These are phyloP conservation scores for Osmoderma eremita DNA, from an alignment of 2,888 invertebrate species.

Conservation along the genomic window DNA sequence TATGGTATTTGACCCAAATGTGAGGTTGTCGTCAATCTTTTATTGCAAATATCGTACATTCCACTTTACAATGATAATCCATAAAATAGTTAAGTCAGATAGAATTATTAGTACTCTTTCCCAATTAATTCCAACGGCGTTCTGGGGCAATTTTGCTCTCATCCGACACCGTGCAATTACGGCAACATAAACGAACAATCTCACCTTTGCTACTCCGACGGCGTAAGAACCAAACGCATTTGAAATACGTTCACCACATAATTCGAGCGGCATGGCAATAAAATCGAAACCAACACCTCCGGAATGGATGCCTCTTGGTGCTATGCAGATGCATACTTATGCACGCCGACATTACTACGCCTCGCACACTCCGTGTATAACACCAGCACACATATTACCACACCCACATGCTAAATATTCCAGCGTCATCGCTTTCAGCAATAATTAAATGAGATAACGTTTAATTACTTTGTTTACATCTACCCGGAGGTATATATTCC, in stretches of 20 bases:
- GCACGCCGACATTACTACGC: slow-evolving; percentile 4
- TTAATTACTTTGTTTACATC: slow-evolving; percentile 59
- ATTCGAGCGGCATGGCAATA: slow-evolving; percentile 11
- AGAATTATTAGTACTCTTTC: neutral
- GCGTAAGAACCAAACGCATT: slow-evolving; percentile 4
- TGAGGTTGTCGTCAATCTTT: too few species aligned
- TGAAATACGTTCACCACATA: slow-evolving; percentile 10
- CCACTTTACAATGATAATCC: too few species aligned
- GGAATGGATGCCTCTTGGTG: slow-evolving; percentile 6
- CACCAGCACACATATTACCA: slow-evolving; percentile 24
- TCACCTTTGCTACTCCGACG: slow-evolving; percentile 31
- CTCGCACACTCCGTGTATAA: neutral
- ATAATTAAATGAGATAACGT: slow-evolving; percentile 57
- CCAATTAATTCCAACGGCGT: neutral
- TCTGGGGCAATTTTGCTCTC: neutral
- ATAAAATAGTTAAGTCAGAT: neutral
- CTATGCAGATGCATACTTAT: slow-evolving; percentile 24
- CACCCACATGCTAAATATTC: slow-evolving; percentile 45
- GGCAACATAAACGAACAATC: slow-evolving; percentile 5
- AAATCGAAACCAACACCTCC: slow-evolving; percentile 23
- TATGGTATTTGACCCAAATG: too few species aligned
- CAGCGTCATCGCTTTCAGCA: slow-evolving; percentile 47
- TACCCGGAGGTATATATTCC: slow-evolving; percentile 47
- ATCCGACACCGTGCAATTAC: neutral
- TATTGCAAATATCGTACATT: too few species aligned